A percentile compares a stretch with the other conserved stretches of the same genome.
These are phyloP conservation scores for Rhea pennata DNA, from an alignment of 2,113 vertebrate species.

Conservation along the genomic window DNA sequence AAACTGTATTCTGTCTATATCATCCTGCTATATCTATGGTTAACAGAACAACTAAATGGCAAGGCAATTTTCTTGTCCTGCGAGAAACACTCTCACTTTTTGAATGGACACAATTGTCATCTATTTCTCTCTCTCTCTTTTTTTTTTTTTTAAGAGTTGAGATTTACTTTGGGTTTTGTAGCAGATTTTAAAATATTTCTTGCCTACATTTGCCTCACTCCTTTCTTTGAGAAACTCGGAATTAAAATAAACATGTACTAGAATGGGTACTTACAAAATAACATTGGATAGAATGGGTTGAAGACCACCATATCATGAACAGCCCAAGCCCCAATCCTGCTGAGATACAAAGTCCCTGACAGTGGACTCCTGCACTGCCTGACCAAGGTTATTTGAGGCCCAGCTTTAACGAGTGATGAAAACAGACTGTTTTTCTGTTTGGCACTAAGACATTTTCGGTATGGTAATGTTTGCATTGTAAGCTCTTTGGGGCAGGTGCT, in stretches of 20 bases:
- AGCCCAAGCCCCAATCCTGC: not conserved
- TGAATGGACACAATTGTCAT: not conserved
- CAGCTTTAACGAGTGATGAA: not conserved
- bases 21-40: not conserved
- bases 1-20: not conserved
- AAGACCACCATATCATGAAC: not conserved
- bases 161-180: not conserved
- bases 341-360: not conserved
- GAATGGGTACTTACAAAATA: not conserved
- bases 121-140: not conserved
- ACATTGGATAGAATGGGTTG: not conserved
- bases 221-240: not conserved
- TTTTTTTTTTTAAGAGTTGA: not conserved
- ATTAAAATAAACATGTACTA: not conserved
- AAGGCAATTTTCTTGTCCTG: not conserved
- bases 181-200: not conserved
- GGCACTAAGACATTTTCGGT: not conserved
- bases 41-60: not conserved
- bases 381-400: not conserved
- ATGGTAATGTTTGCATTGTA: not conserved
- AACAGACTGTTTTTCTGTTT: not conserved
- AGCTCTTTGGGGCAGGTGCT: slow-evolving; percentile 26
- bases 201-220: not conserved
- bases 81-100: not conserved
- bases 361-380: not conserved